phyloP scores from a whole-genome alignment of 2,113 vertebrate genomes.

The Rhinoderma darwinii region DNA sequence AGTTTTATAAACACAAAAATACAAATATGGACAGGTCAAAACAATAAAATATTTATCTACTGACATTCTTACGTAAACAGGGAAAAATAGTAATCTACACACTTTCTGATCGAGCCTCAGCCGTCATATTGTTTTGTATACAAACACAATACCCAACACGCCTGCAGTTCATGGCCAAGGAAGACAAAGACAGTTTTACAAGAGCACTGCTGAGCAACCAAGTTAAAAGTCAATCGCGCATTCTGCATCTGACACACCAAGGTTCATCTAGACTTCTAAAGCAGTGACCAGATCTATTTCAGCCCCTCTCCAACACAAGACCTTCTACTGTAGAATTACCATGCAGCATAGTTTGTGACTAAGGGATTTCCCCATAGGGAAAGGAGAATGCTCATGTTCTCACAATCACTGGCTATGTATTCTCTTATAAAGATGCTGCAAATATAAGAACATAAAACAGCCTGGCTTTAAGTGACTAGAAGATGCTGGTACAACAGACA shows the following conservation, averaged over 20 bases:
- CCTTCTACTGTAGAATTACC: conserved; percentile 62
- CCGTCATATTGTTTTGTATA: conserved; percentile 60
- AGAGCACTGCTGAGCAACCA: conserved; percentile 58
- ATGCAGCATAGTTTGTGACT: conserved; percentile 67
- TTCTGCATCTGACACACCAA: background rate
- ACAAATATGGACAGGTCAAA: background rate
- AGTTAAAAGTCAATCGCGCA: conserved; percentile 39
- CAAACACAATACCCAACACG: conserved; percentile 57
- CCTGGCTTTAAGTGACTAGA: background rate
- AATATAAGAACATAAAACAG: background rate
- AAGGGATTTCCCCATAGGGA: conserved; percentile 68
- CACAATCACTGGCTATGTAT: conserved; percentile 58
- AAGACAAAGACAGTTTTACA: conserved; percentile 57
- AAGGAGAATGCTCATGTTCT: conserved; percentile 63
- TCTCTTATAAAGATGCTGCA: background rate
- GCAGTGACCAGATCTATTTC: conserved; percentile 6
- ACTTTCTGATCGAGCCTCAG: conserved; percentile 51
- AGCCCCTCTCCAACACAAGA: conserved; percentile 60
- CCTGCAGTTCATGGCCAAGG: conserved; percentile 56
- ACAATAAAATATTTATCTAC: background rate
- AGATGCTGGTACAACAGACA: background rate
- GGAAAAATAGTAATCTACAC: background rate
- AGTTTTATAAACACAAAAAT: background rate
- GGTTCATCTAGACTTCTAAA: background rate
- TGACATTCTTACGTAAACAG: background rate